These are phyloP conservation scores for Copidosoma floridanum DNA, from an alignment of 1,140 invertebrate genomes.

Conservation along the genomic window DNA sequence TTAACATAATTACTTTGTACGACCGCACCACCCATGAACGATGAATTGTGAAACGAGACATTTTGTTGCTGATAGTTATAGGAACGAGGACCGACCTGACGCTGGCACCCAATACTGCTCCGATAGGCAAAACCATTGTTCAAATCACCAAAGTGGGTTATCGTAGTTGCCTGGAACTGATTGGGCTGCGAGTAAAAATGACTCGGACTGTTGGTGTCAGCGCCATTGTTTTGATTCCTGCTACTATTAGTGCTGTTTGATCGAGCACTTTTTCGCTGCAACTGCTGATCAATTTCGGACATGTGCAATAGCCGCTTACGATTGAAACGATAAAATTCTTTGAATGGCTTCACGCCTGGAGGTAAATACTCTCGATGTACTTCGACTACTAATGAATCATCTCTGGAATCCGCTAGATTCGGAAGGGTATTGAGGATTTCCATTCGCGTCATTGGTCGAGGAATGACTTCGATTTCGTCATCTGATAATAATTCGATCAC, in stretches of 20 bases:
- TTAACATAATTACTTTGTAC: constrained; percentile 21
- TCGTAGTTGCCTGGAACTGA: constrained; percentile 3
- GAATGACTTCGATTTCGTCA: constrained; percentile 50
- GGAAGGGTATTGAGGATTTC: constrained; percentile 50
- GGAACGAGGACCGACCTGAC: not conserved
- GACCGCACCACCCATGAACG: constrained; percentile 8
- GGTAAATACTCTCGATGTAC: constrained; percentile 41
- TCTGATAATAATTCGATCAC: constrained; percentile 52
- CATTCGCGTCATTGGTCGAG: constrained; percentile 39
- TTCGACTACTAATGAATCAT: constrained; percentile 4
- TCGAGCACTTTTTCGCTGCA: not conserved
- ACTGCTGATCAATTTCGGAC: constrained; percentile 17
- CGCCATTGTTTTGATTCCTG: not conserved
- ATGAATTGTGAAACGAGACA: constrained; percentile 19
- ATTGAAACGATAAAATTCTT: constrained; percentile 41
- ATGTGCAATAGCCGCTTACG: constrained; percentile 29
- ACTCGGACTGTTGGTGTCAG: not conserved
- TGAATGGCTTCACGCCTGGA: constrained; percentile 40
- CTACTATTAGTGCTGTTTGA: not conserved
- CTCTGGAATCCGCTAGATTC: constrained; percentile 39
- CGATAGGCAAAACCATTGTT: constrained; percentile 21
- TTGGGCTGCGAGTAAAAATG: constrained; percentile 17
- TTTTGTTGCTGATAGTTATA: constrained; percentile 18
- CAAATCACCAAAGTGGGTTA: not conserved
- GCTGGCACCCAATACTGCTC: constrained; percentile 8